Percentiles rank a stretch among this genome's conserved stretches.
Evolutionary conservation across 2,113 vertebrate species (phyloP).

Genomic region (Atrichornis clamosus): DNA sequence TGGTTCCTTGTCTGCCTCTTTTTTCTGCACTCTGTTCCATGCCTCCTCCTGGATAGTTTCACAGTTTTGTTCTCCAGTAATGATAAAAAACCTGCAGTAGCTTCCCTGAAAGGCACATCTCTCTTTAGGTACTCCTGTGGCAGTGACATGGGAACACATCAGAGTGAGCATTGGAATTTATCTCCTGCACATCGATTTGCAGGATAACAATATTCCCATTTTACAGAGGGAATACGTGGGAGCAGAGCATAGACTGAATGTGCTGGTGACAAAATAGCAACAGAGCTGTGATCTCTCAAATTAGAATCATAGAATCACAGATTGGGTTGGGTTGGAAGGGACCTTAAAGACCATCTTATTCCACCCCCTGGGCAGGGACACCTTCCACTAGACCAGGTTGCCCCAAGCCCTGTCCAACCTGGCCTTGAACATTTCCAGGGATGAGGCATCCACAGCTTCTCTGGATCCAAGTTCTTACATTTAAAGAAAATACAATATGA

Average conservation of each 20-base stretch:
- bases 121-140: not conserved
- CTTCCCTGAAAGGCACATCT: not conserved
- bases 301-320: not conserved
- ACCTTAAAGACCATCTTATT: not conserved
- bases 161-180: not conserved
- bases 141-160: not conserved
- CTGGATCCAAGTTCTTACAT: not conserved
- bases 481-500: not conserved
- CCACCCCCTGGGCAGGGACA: not conserved
- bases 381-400: not conserved
- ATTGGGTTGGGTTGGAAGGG: not conserved
- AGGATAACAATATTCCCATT: not conserved
- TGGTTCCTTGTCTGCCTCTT: not conserved
- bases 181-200: not conserved
- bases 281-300: not conserved
- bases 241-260: not conserved
- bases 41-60: not conserved
- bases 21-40: not conserved
- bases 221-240: not conserved
- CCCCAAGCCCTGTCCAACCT: not conserved
- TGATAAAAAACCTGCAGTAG: not conserved
- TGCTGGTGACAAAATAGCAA: not conserved
- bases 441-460: not conserved
- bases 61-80: not conserved
- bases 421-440: not conserved